These are phyloP conservation scores for Diachasmimorpha longicaudata DNA, from an alignment of 1,140 invertebrate genomes.

Conservation along the genomic window DNA sequence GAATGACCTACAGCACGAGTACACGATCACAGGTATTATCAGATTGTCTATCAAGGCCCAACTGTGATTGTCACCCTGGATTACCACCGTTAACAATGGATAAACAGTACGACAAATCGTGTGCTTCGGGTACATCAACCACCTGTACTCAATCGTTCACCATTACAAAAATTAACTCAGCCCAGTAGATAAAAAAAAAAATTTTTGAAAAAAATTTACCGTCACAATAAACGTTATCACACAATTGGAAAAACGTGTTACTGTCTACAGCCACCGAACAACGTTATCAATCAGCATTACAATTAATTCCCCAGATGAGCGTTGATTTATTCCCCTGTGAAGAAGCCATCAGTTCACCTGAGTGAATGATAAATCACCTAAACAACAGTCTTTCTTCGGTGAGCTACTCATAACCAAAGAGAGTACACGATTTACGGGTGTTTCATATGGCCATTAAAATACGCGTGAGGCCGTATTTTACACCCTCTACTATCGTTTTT, in stretches of 20 bases:
- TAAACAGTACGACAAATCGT: background rate
- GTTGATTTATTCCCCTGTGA: too few relatives aligned
- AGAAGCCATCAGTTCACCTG: background rate
- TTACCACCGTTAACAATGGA: background rate
- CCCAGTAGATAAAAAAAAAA: background rate
- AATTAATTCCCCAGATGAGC: background rate
- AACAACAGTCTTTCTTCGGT: background rate
- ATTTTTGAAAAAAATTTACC: background rate
- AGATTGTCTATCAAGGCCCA: background rate
- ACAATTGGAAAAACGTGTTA: background rate
- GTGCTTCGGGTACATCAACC: background rate
- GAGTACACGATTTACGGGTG: too few relatives aligned
- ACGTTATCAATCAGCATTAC: background rate
- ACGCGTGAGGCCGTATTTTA: background rate
- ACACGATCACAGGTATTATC: background rate
- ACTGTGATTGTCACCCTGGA: background rate
- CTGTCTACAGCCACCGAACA: background rate
- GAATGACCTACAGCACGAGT: background rate
- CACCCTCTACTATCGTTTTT: background rate
- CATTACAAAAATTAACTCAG: background rate
- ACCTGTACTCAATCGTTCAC: background rate
- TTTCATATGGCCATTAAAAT: too few relatives aligned
- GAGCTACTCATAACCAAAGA: background rate
- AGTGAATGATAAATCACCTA: background rate
- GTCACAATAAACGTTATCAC: background rate